Base-by-base conservation (phyloP, 2,888 invertebrate species). In the Fragum fragum region DNA sequence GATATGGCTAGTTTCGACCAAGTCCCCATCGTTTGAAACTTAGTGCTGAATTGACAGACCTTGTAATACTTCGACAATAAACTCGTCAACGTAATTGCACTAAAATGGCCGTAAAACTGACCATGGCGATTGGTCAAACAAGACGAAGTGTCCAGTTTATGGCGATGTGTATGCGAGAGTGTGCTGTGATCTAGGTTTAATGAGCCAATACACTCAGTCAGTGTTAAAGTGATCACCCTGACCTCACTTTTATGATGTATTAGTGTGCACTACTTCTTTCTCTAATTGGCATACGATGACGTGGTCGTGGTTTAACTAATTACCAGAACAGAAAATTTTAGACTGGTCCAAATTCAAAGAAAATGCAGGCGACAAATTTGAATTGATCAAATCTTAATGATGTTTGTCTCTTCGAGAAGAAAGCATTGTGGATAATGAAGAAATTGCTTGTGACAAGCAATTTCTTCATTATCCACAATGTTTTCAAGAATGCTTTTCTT, bases 101-200 rank as follows among this genome's bases (percentile, higher is more conserved):
- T 79, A 73, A 83, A 79, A 76, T 57, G 26, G 55, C 70, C 52
- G 52, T 83, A 57, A 73, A 80, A 74, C 63, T 76, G 79, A 75
- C 79, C 79, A 53, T 29, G 39, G 77, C 79, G 83, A 83, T 79
- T 83, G 83, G 76, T 83, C 79, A 79, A 83, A 83, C 83, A 83
- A 74, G 76, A 73, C 29, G 74, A 79, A 70, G 74, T 79, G 83
- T 83, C 74, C 74, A 77, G 55, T 83, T 83, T 77, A 83, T 66
- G 39, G 66, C 21, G 42, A 39, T 32, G n/a, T 21, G 66, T 66
- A 36, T 36, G 66, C 42, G 23, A 66, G 42, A 66, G 66, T 66
- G 66, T 66, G 66, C 66, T 39, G 28, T 42, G 66, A 66, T 66
- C 18, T 42, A 21, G 42, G 28, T 66, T 66, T 66, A 42, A 66